phyloP scores from a whole-genome alignment of 2,888 invertebrate genomes.

The Notodonta ziczac region DNA sequence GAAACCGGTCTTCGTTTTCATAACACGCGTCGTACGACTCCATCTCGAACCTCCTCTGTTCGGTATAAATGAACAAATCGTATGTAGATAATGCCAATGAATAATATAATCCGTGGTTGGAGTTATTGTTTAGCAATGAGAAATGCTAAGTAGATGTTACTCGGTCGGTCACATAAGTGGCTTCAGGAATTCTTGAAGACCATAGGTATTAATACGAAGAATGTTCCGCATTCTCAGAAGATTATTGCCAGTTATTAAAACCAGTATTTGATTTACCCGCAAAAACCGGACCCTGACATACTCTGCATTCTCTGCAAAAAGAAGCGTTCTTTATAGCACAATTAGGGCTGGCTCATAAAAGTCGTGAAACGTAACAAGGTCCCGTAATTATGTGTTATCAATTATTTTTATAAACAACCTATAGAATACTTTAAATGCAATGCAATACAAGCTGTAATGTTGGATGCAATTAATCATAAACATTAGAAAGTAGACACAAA shows the following conservation, averaged over 20 bases:
- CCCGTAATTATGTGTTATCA: not conserved
- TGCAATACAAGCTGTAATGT: not conserved
- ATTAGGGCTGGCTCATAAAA: not conserved
- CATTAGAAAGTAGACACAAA: slow-evolving; percentile 45
- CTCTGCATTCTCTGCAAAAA: not conserved
- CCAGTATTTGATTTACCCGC: not conserved
- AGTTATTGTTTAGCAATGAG: not conserved
- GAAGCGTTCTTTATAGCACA: not conserved
- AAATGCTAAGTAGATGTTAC: not conserved
- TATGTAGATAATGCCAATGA: slow-evolving; percentile 2
- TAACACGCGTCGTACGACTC: slow-evolving; percentile 63
- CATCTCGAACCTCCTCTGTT: slow-evolving; percentile 47
- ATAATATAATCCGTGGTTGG: not conserved
- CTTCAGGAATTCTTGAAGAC: not conserved
- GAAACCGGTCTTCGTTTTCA: slow-evolving; percentile 79
- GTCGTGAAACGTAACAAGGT: not conserved
- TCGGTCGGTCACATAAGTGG: not conserved
- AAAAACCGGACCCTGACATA: not conserved
- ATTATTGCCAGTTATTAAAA: slow-evolving; percentile 1
- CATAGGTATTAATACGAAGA: not conserved
- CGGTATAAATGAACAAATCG: slow-evolving; percentile 41
- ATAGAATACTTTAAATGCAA: not conserved
- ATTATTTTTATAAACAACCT: not conserved
- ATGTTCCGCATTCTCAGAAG: not conserved
- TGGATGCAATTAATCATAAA: slow-evolving; percentile 5